Evolutionary conservation across 2,113 vertebrate genomes (phyloP).

Genomic region (Dissostichus mawsoni): DNA sequence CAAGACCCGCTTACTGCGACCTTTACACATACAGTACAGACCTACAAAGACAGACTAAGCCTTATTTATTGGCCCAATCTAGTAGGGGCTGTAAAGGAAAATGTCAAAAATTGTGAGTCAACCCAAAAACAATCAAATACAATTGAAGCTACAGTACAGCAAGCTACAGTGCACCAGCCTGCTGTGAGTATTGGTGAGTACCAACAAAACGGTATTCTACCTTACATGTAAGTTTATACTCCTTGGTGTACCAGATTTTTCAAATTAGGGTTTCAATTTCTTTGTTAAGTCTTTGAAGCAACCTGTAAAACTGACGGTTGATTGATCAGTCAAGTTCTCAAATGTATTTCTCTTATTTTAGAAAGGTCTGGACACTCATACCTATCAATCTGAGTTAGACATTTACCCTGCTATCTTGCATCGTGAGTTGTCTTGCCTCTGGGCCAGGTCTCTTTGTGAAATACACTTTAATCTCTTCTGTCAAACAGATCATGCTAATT

Average conservation of each 20-base stretch:
- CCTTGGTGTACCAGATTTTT: not conserved
- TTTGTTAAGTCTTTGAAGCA: not conserved
- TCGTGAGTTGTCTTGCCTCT: not conserved
- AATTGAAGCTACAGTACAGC: not conserved
- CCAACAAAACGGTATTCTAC: not conserved
- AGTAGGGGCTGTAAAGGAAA: not conserved
- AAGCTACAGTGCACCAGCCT: not conserved
- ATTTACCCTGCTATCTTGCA: not conserved
- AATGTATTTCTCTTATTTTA: not conserved
- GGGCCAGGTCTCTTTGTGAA: not conserved
- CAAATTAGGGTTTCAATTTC: constrained; percentile 10
- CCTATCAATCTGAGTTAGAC: not conserved
- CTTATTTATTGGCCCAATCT: constrained; percentile 8
- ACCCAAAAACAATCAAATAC: not conserved
- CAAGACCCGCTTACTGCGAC: constrained; percentile 1
- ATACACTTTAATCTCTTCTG: not conserved
- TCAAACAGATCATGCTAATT: too few species aligned
- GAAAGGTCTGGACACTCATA: not conserved
- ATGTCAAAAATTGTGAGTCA: constrained; percentile 6
- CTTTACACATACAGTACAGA: not conserved
- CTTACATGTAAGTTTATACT: too few species aligned
- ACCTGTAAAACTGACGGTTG: not conserved
- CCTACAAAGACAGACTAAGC: not conserved
- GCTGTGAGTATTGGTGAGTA: not conserved
- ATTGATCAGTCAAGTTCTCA: too few species aligned